Evolutionary conservation across 2,797 vertebrate genomes (phyloP).

Genomic region (Rhincodon typus): DNA sequence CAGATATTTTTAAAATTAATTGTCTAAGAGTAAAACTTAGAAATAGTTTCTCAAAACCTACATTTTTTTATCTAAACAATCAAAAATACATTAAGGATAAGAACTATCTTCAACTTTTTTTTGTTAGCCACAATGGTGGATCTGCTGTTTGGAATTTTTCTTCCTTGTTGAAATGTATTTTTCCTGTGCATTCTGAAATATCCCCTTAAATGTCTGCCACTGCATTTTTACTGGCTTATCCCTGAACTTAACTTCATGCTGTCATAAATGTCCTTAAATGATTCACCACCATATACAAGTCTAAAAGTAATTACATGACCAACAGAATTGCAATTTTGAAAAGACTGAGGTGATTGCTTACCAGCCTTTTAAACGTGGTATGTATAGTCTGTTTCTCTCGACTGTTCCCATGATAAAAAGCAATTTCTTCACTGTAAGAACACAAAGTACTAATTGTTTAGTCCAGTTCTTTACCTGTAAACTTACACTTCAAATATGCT

Average conservation of each 20-base stretch:
- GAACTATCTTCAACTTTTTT: neutral
- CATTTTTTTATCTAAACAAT: neutral
- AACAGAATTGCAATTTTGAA: neutral
- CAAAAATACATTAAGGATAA: neutral
- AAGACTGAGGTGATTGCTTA: slow-evolving; percentile 49
- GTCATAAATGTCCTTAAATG: no score
- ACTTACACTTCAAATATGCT: no score
- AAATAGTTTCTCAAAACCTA: neutral
- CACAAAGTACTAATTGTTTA: slow-evolving; percentile 33
- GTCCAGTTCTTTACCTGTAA: neutral
- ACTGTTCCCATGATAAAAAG: slow-evolving; percentile 91
- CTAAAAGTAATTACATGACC: neutral
- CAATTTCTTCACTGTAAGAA: slow-evolving; percentile 85
- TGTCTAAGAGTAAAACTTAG: neutral
- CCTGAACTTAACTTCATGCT: no score
- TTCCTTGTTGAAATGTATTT: no score
- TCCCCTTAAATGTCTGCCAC: no score
- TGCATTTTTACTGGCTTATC: no score
- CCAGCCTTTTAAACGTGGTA: slow-evolving; percentile 82
- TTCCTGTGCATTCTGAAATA: no score
- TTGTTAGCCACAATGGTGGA: no score
- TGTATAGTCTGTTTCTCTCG: slow-evolving; percentile 91
- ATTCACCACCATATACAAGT: neutral
- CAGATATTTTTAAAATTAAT: neutral
- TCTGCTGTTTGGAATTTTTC: neutral